These are phyloP conservation scores for Clostera curtula DNA, from an alignment of 2,888 invertebrate genomes.

Conservation along the genomic window DNA sequence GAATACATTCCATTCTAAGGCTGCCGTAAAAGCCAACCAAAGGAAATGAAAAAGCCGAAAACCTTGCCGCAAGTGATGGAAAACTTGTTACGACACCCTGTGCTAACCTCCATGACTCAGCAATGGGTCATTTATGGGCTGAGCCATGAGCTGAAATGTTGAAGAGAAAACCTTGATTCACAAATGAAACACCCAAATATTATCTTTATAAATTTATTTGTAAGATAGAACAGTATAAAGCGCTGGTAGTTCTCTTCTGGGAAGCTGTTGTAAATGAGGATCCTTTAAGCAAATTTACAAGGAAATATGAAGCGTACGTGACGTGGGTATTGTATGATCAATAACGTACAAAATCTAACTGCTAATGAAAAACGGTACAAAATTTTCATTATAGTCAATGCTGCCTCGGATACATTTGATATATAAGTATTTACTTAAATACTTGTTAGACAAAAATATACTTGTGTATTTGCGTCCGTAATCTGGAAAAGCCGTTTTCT, in stretches of 20 bases:
- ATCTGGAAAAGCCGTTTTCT: too few species aligned
- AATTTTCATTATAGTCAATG: too few species aligned
- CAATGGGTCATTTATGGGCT: background rate
- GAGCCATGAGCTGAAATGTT: background rate
- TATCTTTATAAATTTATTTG: constrained; percentile 49
- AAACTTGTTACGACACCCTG: too few species aligned
- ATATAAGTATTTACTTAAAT: too few species aligned
- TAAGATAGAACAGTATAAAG: constrained; percentile 45
- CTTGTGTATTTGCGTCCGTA: too few species aligned
- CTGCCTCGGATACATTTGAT: constrained; percentile 1
- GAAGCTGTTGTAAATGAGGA: constrained; percentile 30
- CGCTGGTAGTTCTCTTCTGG: constrained; percentile 33
- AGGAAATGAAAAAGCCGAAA: too few species aligned
- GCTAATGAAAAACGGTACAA: constrained; percentile 31
- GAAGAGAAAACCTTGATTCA: too few species aligned
- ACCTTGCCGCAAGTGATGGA: too few species aligned
- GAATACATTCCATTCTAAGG: too few species aligned
- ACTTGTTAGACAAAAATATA: too few species aligned
- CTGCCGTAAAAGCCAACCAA: too few species aligned
- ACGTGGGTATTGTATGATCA: constrained; percentile 9
- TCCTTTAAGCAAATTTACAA: constrained; percentile 9
- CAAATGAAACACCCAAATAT: constrained; percentile 18
- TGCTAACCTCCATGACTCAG: too few species aligned
- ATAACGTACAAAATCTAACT: constrained; percentile 37
- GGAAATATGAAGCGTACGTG: constrained; percentile 14